Base-by-base conservation (phyloP, 2,888 invertebrate species). In the Villa cingulata region DNA sequence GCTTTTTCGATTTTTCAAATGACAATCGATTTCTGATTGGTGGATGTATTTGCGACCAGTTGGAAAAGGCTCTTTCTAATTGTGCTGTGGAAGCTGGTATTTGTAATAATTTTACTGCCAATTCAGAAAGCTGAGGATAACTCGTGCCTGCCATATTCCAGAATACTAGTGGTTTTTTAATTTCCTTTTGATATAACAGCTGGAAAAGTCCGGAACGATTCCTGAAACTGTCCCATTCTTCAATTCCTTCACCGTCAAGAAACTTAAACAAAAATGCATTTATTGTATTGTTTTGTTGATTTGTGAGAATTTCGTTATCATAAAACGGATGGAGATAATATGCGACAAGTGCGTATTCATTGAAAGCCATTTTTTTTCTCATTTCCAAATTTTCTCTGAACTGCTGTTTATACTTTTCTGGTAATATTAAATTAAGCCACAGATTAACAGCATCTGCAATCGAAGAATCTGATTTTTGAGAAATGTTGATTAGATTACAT, bases 111-210 rank as follows among this genome's bases (percentile, higher is more conserved):
- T 51, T 51, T 18, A 43, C 16, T 0, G 60, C 62, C 6, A 62
- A 61, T 49, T 65, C 63, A 2, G 41, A 48, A 34, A 45, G 41
- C 15, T 15, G 20, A 6, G 47, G 47, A 18, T 17, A 17, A 4
- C 38, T 19, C 29, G 38, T 23, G 20, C n/a, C n/a, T 18, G 49
- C 49, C 18, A 46, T 39, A 14, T 18, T 44, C 40, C 49, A 46
- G 23, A 50, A 45, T 9, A 41, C 15, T n/a, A 38, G 17, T 38
- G 41, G 39, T 16, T 43, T 48, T 29, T 37, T 43, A 23, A 41
- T 32, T 39, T 42, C 40, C 29, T 39, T 23, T 37, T 32, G 47
- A 18, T 43, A 38, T 16, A 29, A 29, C 12, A 29, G 3, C 6
- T 29, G 6, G 10, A 29, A 29, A 29, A 10, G 10, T 29, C 29